phyloP scores from a whole-genome alignment of 2,797 vertebrate genomes.

The Crenuchus spilurus region DNA sequence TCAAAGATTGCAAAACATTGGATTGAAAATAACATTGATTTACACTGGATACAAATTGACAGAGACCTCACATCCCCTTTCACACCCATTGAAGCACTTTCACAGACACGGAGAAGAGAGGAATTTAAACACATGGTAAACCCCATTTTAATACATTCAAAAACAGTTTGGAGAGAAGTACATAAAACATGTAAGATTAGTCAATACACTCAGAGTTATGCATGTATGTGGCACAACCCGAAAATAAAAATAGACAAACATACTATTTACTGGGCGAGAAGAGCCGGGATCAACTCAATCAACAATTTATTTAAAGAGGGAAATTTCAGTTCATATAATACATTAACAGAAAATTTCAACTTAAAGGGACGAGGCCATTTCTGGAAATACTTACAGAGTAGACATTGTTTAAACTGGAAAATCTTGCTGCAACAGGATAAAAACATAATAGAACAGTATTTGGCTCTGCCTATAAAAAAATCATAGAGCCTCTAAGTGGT shows the following conservation, averaged over 20 bases:
- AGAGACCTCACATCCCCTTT: too few species aligned
- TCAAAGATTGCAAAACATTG: background rate
- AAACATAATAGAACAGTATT: too few species aligned
- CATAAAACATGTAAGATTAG: background rate
- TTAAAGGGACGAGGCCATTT: background rate
- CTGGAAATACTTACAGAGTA: background rate
- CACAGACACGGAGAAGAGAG: too few species aligned
- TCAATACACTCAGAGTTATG: background rate
- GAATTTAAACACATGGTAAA: background rate
- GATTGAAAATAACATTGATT: background rate
- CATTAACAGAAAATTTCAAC: background rate
- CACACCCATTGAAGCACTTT: too few species aligned
- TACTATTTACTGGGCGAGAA: background rate
- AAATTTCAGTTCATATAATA: background rate
- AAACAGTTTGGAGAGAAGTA: background rate
- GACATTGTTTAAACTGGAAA: background rate
- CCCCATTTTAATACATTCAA: background rate
- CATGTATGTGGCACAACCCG: background rate
- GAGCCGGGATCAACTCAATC: background rate
- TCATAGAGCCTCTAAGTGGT: conserved; percentile 3
- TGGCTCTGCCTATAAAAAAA: background rate
- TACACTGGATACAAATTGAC: background rate
- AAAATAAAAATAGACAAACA: conserved; percentile 12
- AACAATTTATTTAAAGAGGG: background rate
- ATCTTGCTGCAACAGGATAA: background rate